These are phyloP conservation scores for Chironomus tepperi DNA, from an alignment of 1,140 invertebrate species.

Conservation along the genomic window DNA sequence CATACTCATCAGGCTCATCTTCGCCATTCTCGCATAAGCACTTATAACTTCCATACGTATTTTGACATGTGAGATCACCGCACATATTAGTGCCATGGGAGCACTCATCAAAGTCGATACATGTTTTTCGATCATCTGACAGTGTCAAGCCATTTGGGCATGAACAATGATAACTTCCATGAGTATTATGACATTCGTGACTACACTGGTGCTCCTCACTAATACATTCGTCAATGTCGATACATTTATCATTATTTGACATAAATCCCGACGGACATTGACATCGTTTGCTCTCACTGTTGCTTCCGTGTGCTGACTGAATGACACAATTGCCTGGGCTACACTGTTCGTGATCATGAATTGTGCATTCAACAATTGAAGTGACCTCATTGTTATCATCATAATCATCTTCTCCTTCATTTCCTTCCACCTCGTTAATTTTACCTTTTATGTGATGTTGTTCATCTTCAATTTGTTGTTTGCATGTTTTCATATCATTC, in stretches of 20 bases:
- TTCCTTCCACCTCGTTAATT: slow-evolving; percentile 24
- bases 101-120: slow-evolving; percentile 71
- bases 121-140: slow-evolving; percentile 44
- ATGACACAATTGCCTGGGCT: slow-evolving; percentile 31
- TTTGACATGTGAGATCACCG: slow-evolving; percentile 53
- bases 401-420: slow-evolving; percentile 45
- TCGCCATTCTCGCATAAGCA: slow-evolving; percentile 64
- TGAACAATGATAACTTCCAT: slow-evolving; percentile 71
- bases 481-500: slow-evolving; percentile 42
- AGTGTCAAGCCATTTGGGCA: slow-evolving; percentile 65
- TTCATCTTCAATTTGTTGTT: slow-evolving; percentile 44
- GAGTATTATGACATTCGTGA: slow-evolving; percentile 74
- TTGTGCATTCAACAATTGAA: slow-evolving; percentile 35
- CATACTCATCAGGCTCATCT: slow-evolving; percentile 29
- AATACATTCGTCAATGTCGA: slow-evolving; percentile 68
- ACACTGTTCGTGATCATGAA: slow-evolving; percentile 45
- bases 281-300: slow-evolving; percentile 43
- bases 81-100: slow-evolving; percentile 53
- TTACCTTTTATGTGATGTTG: slow-evolving; percentile 17
- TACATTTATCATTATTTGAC: slow-evolving; percentile 33
- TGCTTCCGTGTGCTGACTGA: slow-evolving; percentile 48
- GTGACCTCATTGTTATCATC: slow-evolving; percentile 34
- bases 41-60: slow-evolving; percentile 64
- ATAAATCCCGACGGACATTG: slow-evolving; percentile 42
- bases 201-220: slow-evolving; percentile 61